Evolutionary conservation across 2,888 invertebrate genomes (phyloP).

Genomic region (Cheiracanthium punctorium): DNA sequence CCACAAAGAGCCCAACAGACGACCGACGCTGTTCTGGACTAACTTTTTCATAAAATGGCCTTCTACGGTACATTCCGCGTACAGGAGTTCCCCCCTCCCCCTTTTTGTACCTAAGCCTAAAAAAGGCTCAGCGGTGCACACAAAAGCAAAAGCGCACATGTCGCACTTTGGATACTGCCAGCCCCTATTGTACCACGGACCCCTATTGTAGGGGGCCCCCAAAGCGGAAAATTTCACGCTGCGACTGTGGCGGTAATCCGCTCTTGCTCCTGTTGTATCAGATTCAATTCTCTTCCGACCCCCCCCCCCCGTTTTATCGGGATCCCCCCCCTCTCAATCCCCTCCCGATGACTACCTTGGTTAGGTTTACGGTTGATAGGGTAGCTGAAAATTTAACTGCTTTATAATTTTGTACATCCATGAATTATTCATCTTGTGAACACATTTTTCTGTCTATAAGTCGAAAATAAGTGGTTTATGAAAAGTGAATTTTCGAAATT

Average conservation of each 20-base stretch:
- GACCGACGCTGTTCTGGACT: conserved; percentile 19
- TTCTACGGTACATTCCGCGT: conserved; percentile 32
- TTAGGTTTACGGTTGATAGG: conserved; percentile 5
- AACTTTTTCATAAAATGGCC: conserved; percentile 69
- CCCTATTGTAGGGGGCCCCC: conserved; percentile 43
- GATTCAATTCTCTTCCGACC: conserved; percentile 31
- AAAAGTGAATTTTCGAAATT: neutral
- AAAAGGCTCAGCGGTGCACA: conserved; percentile 38
- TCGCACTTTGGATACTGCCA: conserved; percentile 34
- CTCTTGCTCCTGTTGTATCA: neutral
- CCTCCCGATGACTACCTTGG: neutral
- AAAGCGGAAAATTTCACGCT: conserved; percentile 68
- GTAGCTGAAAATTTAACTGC: conserved; percentile 11
- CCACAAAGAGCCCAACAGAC: conserved; percentile 43
- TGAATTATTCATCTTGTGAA: neutral
- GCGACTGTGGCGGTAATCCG: conserved; percentile 63
- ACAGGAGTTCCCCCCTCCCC: conserved; percentile 21
- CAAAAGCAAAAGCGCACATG: conserved; percentile 54
- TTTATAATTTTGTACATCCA: conserved; percentile 4
- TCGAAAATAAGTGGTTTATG: neutral
- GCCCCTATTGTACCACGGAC: conserved; percentile 23
- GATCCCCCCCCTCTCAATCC: conserved; percentile 6
- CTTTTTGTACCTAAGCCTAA: conserved; percentile 8
- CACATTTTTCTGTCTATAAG: neutral
- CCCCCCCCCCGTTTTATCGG: conserved; percentile 17